Conservation (phyloP, 2,113 vertebrate species). For the Sander lucioperca region DNA sequence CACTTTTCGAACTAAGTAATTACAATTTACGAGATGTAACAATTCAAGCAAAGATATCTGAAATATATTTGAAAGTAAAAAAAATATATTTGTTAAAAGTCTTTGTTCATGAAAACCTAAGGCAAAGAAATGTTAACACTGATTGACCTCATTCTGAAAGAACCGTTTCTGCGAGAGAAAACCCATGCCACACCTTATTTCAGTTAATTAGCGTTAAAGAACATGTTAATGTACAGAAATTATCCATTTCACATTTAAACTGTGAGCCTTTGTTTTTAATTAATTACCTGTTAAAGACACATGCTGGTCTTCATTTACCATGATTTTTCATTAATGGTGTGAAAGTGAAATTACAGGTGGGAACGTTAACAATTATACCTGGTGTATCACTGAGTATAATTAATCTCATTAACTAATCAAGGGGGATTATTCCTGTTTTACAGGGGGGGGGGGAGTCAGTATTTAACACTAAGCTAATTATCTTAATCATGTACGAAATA, state of each 20-base stretch:
- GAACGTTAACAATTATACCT: slow-evolving; percentile 86
- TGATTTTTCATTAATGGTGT: slow-evolving; percentile 77
- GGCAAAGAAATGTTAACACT: slow-evolving; percentile 22
- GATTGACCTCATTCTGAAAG: slow-evolving; percentile 38
- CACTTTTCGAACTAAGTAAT: slow-evolving; percentile 73
- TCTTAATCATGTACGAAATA: slow-evolving; percentile 77
- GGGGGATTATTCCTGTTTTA: slow-evolving; percentile 69
- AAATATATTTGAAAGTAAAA: slow-evolving; percentile 42
- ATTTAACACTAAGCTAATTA: slow-evolving; percentile 84
- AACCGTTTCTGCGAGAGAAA: slow-evolving; percentile 28
- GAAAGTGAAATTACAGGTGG: slow-evolving; percentile 82
- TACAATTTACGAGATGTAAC: slow-evolving; percentile 63
- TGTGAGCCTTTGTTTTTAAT: slow-evolving; percentile 58
- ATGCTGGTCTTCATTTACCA: slow-evolving; percentile 65
- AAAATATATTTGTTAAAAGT: not conserved
- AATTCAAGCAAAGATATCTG: slow-evolving; percentile 22
- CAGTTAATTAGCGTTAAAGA: slow-evolving; percentile 27
- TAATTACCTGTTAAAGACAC: slow-evolving; percentile 77
- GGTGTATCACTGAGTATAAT: slow-evolving; percentile 79
- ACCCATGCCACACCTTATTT: slow-evolving; percentile 8
- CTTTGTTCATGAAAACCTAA: slow-evolving; percentile 24
- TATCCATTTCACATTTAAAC: slow-evolving; percentile 69
- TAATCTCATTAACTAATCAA: slow-evolving; percentile 85
- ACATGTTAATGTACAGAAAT: slow-evolving; percentile 23
- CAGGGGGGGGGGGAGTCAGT: slow-evolving; percentile 61